These are phyloP conservation scores for Bathybates hornii DNA, from an alignment of 2,113 vertebrate genomes.

Conservation along the genomic window DNA sequence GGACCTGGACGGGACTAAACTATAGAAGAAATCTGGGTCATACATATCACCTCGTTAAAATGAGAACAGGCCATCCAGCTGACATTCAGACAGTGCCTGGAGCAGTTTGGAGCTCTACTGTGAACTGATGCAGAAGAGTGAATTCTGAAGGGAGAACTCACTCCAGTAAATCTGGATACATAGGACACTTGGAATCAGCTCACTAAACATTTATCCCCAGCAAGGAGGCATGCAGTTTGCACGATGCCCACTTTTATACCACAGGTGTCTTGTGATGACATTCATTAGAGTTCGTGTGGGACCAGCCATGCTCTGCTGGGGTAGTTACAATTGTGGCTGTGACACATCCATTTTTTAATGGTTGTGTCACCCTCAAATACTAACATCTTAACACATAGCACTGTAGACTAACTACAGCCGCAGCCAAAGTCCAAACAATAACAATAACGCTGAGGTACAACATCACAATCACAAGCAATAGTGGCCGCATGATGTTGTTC, in stretches of 20 bases:
- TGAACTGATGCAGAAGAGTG: conserved; percentile 64
- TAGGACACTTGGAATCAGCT: conserved; percentile 20
- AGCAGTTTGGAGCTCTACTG: conserved; percentile 49
- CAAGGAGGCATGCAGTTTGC: background rate
- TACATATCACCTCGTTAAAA: conserved; percentile 56
- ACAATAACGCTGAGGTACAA: background rate
- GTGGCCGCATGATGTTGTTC: background rate
- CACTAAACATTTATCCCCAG: conserved; percentile 15
- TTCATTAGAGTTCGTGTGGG: background rate
- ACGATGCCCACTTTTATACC: background rate
- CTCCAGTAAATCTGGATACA: conserved; percentile 29
- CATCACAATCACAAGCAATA: background rate
- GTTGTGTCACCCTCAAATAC: background rate
- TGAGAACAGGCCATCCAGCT: conserved; percentile 49
- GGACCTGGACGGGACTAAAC: conserved; percentile 23
- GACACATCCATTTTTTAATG: background rate
- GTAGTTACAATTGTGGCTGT: background rate
- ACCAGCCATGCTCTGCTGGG: background rate
- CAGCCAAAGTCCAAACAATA: background rate
- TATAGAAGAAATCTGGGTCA: conserved; percentile 48
- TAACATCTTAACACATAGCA: background rate
- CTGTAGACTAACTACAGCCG: background rate
- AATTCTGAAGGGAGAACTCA: conserved; percentile 44
- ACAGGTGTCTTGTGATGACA: background rate
- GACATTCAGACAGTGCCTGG: conserved; percentile 62